Percentiles rank a stretch among this genome's conserved stretches.
Conservation (phyloP, 2,888 invertebrate species). For the Smittia sp. region DNA sequence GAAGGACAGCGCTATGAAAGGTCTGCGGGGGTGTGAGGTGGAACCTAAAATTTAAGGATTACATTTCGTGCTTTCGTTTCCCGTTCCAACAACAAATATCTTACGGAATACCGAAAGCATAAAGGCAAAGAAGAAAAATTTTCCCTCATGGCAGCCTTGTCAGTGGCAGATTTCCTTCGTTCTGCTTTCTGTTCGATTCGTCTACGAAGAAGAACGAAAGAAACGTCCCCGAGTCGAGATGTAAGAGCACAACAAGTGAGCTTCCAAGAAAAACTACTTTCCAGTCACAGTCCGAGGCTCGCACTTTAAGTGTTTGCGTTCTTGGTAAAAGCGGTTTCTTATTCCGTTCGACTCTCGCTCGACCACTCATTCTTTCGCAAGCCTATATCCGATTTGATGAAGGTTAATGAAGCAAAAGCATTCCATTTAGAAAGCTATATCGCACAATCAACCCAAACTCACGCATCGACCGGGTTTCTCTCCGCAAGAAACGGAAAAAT, state of each 20-base stretch:
- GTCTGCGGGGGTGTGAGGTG: background rate
- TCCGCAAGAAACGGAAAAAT: too few relatives aligned
- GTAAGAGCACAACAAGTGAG: constrained; percentile 13
- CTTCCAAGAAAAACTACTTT: background rate
- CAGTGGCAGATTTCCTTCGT: constrained; percentile 8
- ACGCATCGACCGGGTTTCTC: too few relatives aligned
- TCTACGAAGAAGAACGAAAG: background rate
- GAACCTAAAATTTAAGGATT: constrained; percentile 14
- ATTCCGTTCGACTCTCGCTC: background rate
- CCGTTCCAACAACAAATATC: background rate
- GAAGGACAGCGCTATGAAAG: background rate
- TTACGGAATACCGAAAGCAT: background rate
- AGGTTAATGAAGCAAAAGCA: constrained; percentile 28
- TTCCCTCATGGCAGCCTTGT: constrained; percentile 10
- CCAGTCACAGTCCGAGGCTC: background rate
- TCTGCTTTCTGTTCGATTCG: background rate
- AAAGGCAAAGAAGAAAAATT: constrained; percentile 4
- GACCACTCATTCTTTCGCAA: background rate
- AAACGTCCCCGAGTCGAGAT: background rate
- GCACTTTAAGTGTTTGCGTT: background rate
- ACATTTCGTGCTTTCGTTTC: background rate
- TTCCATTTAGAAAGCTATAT: too few relatives aligned
- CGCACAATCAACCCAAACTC: too few relatives aligned
- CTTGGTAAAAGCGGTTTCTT: background rate
- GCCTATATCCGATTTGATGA: constrained; percentile 13